Evolutionary conservation across 2,113 vertebrate genomes (phyloP).

Genomic region (Ahaetulla prasina): DNA sequence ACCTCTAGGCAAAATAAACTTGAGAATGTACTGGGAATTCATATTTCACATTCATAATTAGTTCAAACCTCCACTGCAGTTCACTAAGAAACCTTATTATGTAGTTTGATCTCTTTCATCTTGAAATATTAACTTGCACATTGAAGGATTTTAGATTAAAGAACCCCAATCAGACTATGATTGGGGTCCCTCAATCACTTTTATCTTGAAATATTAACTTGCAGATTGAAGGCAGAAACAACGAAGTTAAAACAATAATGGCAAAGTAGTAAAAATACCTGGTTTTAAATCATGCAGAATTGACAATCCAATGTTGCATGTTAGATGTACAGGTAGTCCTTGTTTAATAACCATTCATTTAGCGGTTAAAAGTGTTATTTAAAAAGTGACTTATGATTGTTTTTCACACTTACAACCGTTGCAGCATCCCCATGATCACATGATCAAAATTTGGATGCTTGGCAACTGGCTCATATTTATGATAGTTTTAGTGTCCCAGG

Average conservation of each 20-base stretch:
- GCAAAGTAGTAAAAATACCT: background rate
- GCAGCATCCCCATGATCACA: background rate
- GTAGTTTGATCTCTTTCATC: background rate
- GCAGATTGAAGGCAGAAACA: background rate
- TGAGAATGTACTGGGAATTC: background rate
- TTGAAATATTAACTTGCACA: background rate
- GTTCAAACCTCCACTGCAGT: background rate
- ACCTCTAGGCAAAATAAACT: background rate
- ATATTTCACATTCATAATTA: background rate
- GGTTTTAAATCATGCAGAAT: background rate
- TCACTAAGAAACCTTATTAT: background rate
- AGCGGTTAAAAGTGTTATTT: background rate
- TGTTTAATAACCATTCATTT: background rate
- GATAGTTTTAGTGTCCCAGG: background rate
- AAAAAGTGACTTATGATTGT: background rate
- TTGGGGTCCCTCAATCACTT: background rate
- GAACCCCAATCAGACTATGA: background rate
- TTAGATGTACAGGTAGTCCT: background rate
- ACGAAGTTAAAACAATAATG: background rate
- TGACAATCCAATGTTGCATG: background rate
- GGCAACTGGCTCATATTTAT: background rate
- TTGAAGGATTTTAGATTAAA: background rate
- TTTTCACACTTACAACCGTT: background rate
- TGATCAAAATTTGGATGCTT: background rate
- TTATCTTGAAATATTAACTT: too few relatives aligned